phyloP scores from a whole-genome alignment of 2,113 vertebrate species.

The Phaethon lepturus region DNA sequence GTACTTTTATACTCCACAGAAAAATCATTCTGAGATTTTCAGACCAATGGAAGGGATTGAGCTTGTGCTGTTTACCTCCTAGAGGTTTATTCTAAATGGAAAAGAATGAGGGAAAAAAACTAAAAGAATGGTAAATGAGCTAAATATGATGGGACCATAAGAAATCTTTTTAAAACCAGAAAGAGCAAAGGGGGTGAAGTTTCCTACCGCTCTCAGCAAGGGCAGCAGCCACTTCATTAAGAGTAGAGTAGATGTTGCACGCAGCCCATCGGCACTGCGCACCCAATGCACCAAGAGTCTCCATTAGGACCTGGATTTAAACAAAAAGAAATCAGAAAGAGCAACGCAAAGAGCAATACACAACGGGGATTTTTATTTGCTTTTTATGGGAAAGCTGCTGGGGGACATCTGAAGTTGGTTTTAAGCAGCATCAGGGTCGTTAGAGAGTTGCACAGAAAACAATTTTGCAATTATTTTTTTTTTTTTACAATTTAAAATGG shows the following conservation, averaged over 20 bases:
- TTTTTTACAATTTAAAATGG: not conserved
- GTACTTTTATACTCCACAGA: fast-evolving
- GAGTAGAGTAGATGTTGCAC: constrained; percentile 98
- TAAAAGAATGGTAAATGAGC: fast-evolving
- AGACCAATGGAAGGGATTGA: not conserved
- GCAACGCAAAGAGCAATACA: fast-evolving
- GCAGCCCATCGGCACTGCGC: constrained; percentile 98
- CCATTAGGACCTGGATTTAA: constrained; percentile 89
- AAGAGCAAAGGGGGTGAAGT: not conserved
- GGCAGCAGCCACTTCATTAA: constrained; percentile 96
- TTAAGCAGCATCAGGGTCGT: fast-evolving
- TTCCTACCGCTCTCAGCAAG: constrained; percentile 91
- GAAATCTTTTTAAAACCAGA: not conserved
- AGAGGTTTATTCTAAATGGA: fast-evolving
- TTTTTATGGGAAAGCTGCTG: not conserved
- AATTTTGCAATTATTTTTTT: fast-evolving
- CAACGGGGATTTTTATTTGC: fast-evolving
- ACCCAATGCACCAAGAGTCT: constrained; percentile 92
- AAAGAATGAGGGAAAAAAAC: not conserved
- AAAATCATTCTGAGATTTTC: not conserved
- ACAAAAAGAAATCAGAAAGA: not conserved
- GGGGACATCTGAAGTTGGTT: not conserved
- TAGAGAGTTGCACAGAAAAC: not conserved
- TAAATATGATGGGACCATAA: fast-evolving
- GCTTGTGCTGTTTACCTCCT: not conserved